Evolutionary conservation across 1,140 invertebrate species (phyloP), one percentile per base, ranked within the genome.

Genomic region (Drosophila serrata): DNA sequence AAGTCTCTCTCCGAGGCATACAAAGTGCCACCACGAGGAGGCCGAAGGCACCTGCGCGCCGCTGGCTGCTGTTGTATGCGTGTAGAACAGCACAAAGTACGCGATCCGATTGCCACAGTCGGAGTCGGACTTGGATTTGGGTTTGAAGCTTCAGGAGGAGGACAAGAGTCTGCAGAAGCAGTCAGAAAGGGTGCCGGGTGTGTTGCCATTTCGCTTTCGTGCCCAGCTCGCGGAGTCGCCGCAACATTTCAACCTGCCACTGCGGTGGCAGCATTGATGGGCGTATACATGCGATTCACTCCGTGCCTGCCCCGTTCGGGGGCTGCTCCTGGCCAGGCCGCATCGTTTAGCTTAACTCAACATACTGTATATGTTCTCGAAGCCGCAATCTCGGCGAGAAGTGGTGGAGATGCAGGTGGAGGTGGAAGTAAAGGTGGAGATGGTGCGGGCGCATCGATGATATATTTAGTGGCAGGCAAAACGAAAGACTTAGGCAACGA

Each of bases 401-500:
- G 46, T 31, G 37, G 13, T 6, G 9, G 5, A 3, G 24, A 51
- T 24, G 64, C 33, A 49, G 57, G 56, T 42, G 29, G 29, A 27
- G 53, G 22, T n/a, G 37, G 29, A 49, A 53, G 56, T 42, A 24
- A 24, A 27, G 53, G 22, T n/a, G 37, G 29, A 17, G 63, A 33
- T 35, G 42, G 56, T 39, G 74, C 64, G 68, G 85, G 69, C 63
- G 79, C 85, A 90, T 85, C 85, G 85, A 90, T 90, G 85, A 90
- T 90, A 90, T 90, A 90, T 90, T 90, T 90, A 90, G 85, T 90
- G 86, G 81, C 85, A 90, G 69, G 76, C 85, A 90, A 85, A 91
- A 76, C 88, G 76, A 88, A 91, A 91, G 88, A 91, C 88, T 91
- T 91, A 82, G 79, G 88, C 81, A 91, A 91, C 82, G 75, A 91